Evolutionary conservation across 2,113 vertebrate genomes (phyloP), one percentile per base, ranked within the genome.

Genomic region (Callospermophilus lateralis): DNA sequence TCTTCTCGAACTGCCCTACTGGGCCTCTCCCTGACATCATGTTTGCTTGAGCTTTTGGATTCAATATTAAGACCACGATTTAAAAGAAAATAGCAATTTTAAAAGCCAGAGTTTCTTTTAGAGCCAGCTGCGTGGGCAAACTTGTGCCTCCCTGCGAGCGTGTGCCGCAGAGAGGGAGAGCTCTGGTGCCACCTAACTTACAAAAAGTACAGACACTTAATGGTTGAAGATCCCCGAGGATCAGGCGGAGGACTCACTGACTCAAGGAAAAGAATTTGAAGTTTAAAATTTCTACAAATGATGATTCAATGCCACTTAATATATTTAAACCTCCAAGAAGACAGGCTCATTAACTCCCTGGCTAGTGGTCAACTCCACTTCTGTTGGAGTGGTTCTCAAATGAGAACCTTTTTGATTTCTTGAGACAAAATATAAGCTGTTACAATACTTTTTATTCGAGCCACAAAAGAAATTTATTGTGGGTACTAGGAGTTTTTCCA

Each of bases 1-100:
- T 97, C 97, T 97, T 70, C 72, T 90, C 28, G 32, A 96, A 95
- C 32, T 65, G 55, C 58, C 96, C 84, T 97, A 86, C 81, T 97
- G 96, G 58, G 95, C 79, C 74, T 92, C 91, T 87, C 55, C 42
- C 95, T 97, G 96, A 96, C 85, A 96, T 97, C 88, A 87, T 89
- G 42, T 97, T 96, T 97, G 79, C 97, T 93, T 91, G 97, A 95
- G 95, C 20, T 96, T 45, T 97, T 93, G 97, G 81, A 90, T 95
- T 97, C 92, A 97, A 78, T 76, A 70, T 92, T 83, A 80, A 93
- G 79, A 65, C 68, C 32, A 81, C 78, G 74, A 97, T 97, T 97
- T 97, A 96, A 97, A 84, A 76, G 76, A 90, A 88, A 84, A 72
- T 3, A 89, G 37, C 3, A 20, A 88, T 91, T 61, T 96, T 92